Percentiles rank a stretch among this genome's conserved stretches.
Conservation (phyloP, 2,797 vertebrate genomes). For the Anas georgica region DNA sequence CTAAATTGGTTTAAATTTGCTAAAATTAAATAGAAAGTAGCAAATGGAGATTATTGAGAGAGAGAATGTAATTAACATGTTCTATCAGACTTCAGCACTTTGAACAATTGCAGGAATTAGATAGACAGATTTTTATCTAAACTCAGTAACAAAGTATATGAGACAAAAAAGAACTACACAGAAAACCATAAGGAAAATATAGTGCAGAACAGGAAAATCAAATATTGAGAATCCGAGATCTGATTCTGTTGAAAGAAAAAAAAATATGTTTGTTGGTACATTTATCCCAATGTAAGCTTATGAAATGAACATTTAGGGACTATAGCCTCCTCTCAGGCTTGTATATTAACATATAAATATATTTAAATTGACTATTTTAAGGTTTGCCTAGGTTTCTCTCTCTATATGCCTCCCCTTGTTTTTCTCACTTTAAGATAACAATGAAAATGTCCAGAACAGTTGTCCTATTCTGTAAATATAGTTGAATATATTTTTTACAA, state of each 20-base stretch:
- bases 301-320: not conserved
- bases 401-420: not conserved
- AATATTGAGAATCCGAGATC: not conserved
- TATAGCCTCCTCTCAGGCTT: not conserved
- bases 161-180: not conserved
- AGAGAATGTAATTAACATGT: not conserved
- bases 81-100: constrained; percentile 23
- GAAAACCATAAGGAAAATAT: not conserved
- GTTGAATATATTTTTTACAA: not conserved
- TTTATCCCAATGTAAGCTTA: not conserved
- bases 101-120: not conserved
- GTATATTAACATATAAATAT: not conserved
- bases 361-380: not conserved
- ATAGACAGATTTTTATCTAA: constrained; percentile 22
- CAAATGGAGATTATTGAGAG: not conserved
- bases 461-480: not conserved
- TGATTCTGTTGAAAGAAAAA: not conserved
- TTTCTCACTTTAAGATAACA: not conserved
- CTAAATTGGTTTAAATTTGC: not conserved
- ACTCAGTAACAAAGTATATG: not conserved
- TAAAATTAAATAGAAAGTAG: constrained; percentile 17
- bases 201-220: not conserved
- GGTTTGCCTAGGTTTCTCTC: not conserved
- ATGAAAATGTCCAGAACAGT: not conserved
- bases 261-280: not conserved